Conservation (phyloP, 2,113 vertebrate species). For the Protobothrops flavoviridis region DNA sequence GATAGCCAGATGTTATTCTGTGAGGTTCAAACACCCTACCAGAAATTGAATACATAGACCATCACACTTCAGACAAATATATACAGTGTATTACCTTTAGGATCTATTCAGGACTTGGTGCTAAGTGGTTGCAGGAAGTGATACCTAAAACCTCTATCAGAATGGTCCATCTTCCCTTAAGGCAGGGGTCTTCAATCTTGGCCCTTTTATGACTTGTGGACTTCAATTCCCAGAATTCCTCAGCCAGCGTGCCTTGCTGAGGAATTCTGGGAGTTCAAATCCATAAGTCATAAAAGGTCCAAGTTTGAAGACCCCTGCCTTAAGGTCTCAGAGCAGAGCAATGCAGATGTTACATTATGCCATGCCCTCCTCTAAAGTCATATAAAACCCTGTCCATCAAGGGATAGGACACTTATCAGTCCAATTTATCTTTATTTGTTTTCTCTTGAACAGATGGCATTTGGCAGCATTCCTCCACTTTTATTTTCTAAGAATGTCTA, state of each 20-base stretch:
- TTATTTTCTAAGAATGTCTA: background rate
- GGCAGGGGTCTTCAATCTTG: too few species aligned
- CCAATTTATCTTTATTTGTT: background rate
- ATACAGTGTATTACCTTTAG: background rate
- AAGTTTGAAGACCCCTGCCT: too few species aligned
- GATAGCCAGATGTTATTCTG: background rate
- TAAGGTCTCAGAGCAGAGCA: background rate
- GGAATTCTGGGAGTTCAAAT: too few species aligned
- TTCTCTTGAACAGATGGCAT: background rate
- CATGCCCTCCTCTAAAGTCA: background rate
- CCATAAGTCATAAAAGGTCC: too few species aligned
- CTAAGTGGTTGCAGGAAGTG: background rate
- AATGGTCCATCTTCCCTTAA: background rate
- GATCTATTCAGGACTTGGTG: background rate
- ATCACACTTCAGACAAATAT: background rate
- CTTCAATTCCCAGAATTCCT: too few species aligned
- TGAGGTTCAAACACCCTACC: background rate
- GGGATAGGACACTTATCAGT: background rate
- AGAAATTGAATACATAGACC: background rate
- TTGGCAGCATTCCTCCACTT: background rate
- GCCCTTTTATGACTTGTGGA: too few species aligned
- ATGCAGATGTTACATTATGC: background rate
- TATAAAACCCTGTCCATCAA: background rate
- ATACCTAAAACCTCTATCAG: background rate
- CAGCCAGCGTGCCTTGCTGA: too few species aligned